phyloP scores from a whole-genome alignment of 2,797 vertebrate genomes.

The Onychomys arenicola region DNA sequence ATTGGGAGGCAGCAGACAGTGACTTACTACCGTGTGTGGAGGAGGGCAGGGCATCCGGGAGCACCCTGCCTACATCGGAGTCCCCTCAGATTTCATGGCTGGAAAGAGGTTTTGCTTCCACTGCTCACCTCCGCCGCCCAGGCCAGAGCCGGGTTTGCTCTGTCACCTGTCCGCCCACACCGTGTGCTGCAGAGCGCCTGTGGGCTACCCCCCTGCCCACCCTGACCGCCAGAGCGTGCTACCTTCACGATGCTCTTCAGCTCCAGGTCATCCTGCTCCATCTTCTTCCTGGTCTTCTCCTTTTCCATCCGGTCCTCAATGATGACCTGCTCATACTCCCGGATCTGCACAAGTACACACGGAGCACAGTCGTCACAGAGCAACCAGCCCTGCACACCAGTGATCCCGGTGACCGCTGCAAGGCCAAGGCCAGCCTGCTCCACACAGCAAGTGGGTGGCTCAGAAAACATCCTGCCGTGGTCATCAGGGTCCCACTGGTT shows the following conservation, averaged over 20 bases:
- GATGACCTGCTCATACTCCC: conserved; percentile 90
- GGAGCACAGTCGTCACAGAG: neutral
- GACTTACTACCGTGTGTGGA: neutral
- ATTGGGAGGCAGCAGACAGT: neutral
- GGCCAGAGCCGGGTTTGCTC: neutral
- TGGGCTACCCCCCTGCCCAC: neutral
- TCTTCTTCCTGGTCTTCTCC: conserved; percentile 84
- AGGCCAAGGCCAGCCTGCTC: too few relatives aligned
- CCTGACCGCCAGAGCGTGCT: conserved; percentile 16
- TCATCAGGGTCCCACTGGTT: neutral
- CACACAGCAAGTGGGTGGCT: neutral
- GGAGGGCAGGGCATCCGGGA: neutral
- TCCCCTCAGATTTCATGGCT: neutral
- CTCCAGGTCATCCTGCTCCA: conserved; percentile 86
- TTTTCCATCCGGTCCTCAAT: conserved; percentile 92
- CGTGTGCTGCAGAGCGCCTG: neutral
- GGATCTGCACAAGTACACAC: conserved; percentile 87
- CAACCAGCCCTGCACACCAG: neutral
- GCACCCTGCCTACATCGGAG: neutral
- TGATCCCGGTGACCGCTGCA: too few relatives aligned
- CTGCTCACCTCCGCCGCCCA: neutral
- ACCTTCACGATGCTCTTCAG: conserved; percentile 91
- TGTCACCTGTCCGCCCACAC: neutral
- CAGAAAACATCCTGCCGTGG: neutral
- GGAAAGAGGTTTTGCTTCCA: neutral